Conservation (phyloP, 2,797 vertebrate genomes). For the Paguma larvata region DNA sequence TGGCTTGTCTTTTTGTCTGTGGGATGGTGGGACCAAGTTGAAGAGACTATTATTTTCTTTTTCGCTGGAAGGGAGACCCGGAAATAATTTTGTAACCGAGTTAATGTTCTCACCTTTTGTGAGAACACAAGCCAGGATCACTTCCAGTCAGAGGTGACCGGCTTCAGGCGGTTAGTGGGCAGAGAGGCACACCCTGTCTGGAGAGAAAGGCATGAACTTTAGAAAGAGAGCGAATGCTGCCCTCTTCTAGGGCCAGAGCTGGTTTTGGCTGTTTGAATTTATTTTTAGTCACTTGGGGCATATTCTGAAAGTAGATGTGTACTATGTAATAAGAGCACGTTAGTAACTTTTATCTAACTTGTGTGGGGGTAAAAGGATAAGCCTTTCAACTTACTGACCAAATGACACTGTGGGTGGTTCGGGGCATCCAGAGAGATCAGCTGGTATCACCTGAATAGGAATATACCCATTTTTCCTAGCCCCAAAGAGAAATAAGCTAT, state of each 20-base stretch:
- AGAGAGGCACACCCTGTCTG: background rate
- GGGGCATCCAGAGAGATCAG: background rate
- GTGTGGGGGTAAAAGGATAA: background rate
- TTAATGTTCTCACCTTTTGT: background rate
- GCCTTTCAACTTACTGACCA: background rate
- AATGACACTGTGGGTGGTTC: background rate
- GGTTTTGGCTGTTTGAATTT: background rate
- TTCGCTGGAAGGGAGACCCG: background rate
- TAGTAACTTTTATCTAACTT: background rate
- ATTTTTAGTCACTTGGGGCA: background rate
- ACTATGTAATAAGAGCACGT: background rate
- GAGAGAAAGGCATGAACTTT: background rate
- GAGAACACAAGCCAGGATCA: background rate
- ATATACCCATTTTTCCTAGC: background rate
- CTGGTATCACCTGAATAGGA: background rate
- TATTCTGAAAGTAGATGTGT: background rate
- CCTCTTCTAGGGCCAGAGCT: background rate
- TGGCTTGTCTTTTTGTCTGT: background rate
- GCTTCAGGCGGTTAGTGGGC: background rate
- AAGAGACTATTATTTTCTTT: background rate
- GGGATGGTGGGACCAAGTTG: background rate
- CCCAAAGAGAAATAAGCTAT: background rate
- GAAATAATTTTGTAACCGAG: background rate
- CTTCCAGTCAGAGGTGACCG: background rate
- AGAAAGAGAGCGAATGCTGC: background rate